Evolutionary conservation across 1,140 invertebrate genomes (phyloP), one percentile per base, ranked within the genome.

Genomic region (Macrobrachium rosenbergii): DNA sequence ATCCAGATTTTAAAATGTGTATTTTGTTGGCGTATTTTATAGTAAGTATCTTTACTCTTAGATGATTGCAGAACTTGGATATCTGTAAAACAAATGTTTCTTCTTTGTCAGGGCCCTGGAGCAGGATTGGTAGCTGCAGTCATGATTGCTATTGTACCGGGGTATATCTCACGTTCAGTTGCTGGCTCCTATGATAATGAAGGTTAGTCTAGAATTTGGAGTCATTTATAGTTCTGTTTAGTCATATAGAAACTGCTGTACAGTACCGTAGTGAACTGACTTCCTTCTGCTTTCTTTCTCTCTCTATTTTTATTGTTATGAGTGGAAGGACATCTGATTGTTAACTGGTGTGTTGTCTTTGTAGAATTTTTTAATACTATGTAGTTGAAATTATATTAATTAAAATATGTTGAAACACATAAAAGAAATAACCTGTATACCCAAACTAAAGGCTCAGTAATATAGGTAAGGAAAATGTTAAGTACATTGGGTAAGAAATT

Each of bases 131-230:
- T 98, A 52, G 97, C 98, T 12, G 98, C 98, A 14, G 95, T 96
- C 17, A 96, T 99, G 94, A 99, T 99, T 88, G 95, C 98, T 5
- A 99, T 99, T 90, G 98, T 99, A 11, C 98, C 98, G 59, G 98
- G 98, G 21, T 99, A 99, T 92, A 99, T 99, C 91, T 98, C 97
- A 64, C 93, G 98, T 90, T 99, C 98, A 3, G 98, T 99, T 10
- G 98, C 98, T 81, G 98, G 98, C 60, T 99, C 97, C 67, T 99
- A 99, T 92, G 98, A 99, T 92, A 99, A 99, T 92, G 98, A 99
- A 94, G 98, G 97, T 88, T 78, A 63, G 76, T 58, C 17, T 52
- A 8, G 7, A 52, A 12, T 52, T 52, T 10, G 81, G 3, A 59
- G 23, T n/a, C 67, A 2, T 10, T 23, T 43, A 17, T 21, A 23